Percentiles rank a stretch among this genome's conserved stretches.
These are phyloP conservation scores for Camarhynchus parvulus DNA, from an alignment of 2,113 vertebrate genomes.

Conservation along the genomic window DNA sequence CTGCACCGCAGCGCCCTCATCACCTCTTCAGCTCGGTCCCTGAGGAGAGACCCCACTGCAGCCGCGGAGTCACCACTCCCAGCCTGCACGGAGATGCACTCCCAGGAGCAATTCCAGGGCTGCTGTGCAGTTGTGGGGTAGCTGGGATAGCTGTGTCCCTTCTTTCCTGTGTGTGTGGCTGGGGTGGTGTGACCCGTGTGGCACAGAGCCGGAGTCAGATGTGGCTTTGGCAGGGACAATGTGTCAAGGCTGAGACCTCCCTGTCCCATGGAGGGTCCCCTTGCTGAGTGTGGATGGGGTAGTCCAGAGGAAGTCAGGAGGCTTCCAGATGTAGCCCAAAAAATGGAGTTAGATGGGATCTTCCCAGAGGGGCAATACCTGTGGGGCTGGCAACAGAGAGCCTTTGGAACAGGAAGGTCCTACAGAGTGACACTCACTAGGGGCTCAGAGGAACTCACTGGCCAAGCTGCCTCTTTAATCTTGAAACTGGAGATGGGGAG, in stretches of 20 bases:
- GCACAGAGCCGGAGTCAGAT: background rate
- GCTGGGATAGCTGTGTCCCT: background rate
- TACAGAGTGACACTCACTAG: background rate
- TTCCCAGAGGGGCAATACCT: background rate
- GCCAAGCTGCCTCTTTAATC: background rate
- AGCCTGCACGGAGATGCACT: rapidly evolving
- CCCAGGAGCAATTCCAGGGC: background rate
- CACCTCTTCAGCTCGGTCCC: background rate
- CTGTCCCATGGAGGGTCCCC: background rate
- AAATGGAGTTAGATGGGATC: background rate
- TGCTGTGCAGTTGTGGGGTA: background rate
- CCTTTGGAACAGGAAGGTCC: background rate
- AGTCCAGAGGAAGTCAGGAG: background rate
- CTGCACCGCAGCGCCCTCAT: background rate
- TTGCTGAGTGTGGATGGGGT: background rate
- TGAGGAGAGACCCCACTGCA: background rate
- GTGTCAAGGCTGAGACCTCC: background rate
- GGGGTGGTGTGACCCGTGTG: background rate
- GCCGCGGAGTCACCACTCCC: rapidly evolving
- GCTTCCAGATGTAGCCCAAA: background rate
- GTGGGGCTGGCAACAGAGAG: background rate
- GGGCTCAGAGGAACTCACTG: rapidly evolving
- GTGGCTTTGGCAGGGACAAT: background rate
- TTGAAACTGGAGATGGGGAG: background rate
- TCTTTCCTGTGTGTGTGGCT: background rate